Base-by-base conservation (phyloP, 2,888 invertebrate species). In the Dryobota labecula region DNA sequence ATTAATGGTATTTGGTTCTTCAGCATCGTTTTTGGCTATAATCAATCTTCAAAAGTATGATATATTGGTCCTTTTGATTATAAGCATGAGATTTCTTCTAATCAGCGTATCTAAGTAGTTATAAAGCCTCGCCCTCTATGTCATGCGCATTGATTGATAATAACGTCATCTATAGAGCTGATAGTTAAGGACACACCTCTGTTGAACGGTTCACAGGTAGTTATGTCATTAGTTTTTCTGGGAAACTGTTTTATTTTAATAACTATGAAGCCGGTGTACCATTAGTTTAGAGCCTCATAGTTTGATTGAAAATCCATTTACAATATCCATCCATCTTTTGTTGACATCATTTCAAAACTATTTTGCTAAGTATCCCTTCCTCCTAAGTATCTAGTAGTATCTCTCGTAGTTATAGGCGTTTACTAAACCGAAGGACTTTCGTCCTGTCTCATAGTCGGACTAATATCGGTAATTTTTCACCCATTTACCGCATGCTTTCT, bases 181-280 rank as follows among this genome's bases (percentile, higher is more conserved):
- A 43, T 41, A 54, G 54, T 24, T 57, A 13, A 49, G 30, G 41
- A 43, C 54, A 76, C 70, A 47, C 58, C 68, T 60, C 47, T 43
- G 13, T 13, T 47, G 3, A 15, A 36, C 24, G 36, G 54, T 38
- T 56, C 60, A 30, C 47, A 56, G 47, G 24, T 70, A 43, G 30
- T 77, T 77, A 70, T 56, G 60, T 61, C 56, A 77, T 61, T 56
- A 43, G 43, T 11, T 41, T 24, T 70, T 56, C 71, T 57, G n/a
- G 30, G 71, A 75, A 77, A 77, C 56, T 33, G 49, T 56, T 69
- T 36, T 43, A 56, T 62, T 43, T 7, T 38, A 56, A 70, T 45
- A 49, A 47, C 41, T 58, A 30, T 20, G 20, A 30, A 24, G 15
- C 4, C 20, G 2, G 30, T 60, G 27, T 61, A 24, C 18, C 9